A percentile compares a stretch with the other conserved stretches of the same genome.
These are phyloP conservation scores for Protosalanx chinensis DNA, from an alignment of 2,797 vertebrate genomes.

Conservation along the genomic window DNA sequence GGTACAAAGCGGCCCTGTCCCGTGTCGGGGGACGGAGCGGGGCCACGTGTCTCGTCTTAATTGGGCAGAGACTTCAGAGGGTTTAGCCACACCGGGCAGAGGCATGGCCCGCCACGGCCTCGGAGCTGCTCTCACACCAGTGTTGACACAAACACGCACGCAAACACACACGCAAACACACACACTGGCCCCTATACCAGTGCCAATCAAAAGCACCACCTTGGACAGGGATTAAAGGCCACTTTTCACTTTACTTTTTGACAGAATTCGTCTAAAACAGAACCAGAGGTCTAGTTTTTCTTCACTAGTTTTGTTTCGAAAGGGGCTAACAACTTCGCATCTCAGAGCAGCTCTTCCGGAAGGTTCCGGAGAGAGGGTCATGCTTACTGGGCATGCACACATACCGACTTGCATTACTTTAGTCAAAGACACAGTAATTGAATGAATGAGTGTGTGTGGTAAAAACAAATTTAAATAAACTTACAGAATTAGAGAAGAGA, in stretches of 20 bases:
- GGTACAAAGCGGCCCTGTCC: slow-evolving; percentile 76
- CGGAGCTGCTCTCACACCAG: slow-evolving; percentile 38
- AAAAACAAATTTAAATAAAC: neutral
- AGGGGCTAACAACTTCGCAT: slow-evolving; percentile 31
- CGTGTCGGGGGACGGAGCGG: slow-evolving; percentile 70
- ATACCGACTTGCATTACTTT: neutral
- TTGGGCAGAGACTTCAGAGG: slow-evolving; percentile 79
- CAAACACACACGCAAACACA: slow-evolving; percentile 2
- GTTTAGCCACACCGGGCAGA: slow-evolving; percentile 70
- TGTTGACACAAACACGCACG: slow-evolving; percentile 46
- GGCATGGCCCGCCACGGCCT: slow-evolving; percentile 63
- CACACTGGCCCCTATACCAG: slow-evolving; percentile 48
- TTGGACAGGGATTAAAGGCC: slow-evolving; percentile 48
- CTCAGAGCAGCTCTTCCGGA: slow-evolving; percentile 13
- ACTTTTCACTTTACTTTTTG: slow-evolving; percentile 39
- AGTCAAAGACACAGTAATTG: neutral
- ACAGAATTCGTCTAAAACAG: slow-evolving; percentile 52
- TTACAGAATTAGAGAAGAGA: neutral
- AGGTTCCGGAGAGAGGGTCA: neutral
- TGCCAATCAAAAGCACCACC: slow-evolving; percentile 58
- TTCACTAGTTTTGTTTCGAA: slow-evolving; percentile 53
- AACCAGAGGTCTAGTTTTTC: slow-evolving; percentile 53
- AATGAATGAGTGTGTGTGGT: neutral
- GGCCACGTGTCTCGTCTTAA: slow-evolving; percentile 74
- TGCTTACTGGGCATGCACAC: neutral